phyloP scores from a whole-genome alignment of 2,113 vertebrate species.

The Mustelus asterias region DNA sequence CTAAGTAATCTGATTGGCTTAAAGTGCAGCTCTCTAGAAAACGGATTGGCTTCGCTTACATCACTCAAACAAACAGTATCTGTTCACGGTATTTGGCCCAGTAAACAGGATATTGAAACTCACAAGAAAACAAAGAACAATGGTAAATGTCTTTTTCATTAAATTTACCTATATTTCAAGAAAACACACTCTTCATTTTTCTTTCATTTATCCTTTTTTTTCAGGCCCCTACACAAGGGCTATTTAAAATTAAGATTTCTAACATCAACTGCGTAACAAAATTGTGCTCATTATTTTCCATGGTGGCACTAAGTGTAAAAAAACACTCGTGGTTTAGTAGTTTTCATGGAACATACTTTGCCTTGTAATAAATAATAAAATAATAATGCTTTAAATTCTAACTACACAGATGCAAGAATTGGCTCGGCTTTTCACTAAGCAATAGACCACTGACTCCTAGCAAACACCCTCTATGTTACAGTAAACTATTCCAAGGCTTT shows the following conservation, averaged over 20 bases:
- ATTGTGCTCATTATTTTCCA: background rate
- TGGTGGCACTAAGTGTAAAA: background rate
- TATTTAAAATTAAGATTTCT: background rate
- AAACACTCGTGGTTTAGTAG: background rate
- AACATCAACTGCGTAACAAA: background rate
- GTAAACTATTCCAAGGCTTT: background rate
- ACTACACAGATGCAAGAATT: background rate
- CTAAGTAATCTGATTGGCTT: no score
- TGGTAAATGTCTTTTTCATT: no score
- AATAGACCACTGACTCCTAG: background rate
- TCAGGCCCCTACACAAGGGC: no score
- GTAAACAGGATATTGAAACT: no score
- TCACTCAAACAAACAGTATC: no score
- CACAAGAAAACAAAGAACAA: no score
- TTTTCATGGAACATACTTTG: background rate
- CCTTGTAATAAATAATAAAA: background rate
- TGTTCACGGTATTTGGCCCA: no score
- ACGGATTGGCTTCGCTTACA: no score
- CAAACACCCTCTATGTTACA: background rate
- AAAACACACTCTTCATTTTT: no score
- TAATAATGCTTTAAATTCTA: background rate
- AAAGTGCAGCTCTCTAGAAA: no score
- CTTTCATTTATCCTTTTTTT: no score
- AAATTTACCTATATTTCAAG: no score
- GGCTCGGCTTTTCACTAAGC: background rate